Evolutionary conservation across 1,140 invertebrate species (phyloP), one percentile per base, ranked within the genome.

Genomic region (Sweltsa coloradensis): DNA sequence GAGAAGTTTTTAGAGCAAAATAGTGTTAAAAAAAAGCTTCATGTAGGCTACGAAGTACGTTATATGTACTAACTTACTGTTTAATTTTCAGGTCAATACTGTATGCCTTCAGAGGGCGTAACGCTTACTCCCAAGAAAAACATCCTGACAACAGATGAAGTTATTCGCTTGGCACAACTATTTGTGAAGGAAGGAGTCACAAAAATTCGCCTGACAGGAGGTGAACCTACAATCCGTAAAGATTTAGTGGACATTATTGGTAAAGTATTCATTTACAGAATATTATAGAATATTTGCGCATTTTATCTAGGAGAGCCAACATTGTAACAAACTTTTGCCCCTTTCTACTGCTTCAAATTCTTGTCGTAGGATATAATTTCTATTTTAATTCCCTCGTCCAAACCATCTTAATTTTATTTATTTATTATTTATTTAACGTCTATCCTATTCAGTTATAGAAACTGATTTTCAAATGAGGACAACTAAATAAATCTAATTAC

Each of bases 61-160:
- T 51, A 18, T 48, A 25, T 50, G 14, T 39, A 47, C 2, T 14
- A 3, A 13, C 5, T 13, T 41, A 5, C 11, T 13, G 31, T n/a
- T 47, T 51, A 50, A 37, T 53, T 59, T 58, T 41, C 23, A 92
- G 89, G 89, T 69, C 74, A 79, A 41, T 97, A 97, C 63, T 97
- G 94, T 63, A 97, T 97, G 94, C 94, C 94, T 19, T 83, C 79
- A 27, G 90, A 95, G 65, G 96, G 96, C 19, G 88, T 97, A 40
- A 68, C 78, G 27, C 66, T 99, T 23, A 81, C 85, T 29, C 71
- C 78, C 46, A 82, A 80, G 55, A 63, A 74, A 14, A 69, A 82
- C 49, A 68, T 99, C 41, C 67, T 99, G 25, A 81, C 75, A n/a
- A 81, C 79, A 3, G 75, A 80, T 40, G 96, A 99, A 75, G 81